These are phyloP conservation scores for Idaea straminata DNA, from an alignment of 2,888 invertebrate genomes.

Conservation along the genomic window DNA sequence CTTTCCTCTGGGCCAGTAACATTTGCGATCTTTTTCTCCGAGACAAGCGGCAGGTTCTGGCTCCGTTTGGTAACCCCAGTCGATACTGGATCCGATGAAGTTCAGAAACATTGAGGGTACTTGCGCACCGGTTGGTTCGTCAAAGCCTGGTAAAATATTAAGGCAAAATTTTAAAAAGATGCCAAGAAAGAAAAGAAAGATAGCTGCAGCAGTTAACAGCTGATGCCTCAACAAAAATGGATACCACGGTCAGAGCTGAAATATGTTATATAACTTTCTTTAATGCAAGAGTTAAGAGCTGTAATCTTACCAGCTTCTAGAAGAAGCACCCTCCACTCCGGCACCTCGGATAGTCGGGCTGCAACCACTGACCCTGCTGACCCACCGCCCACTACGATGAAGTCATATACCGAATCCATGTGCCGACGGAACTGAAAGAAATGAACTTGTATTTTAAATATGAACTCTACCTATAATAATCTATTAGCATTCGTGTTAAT, in stretches of 20 bases:
- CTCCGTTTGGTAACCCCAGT: conserved; percentile 93
- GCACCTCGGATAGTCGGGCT: conserved; percentile 85
- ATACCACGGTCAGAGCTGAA: too few species aligned
- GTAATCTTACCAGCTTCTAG: conserved; percentile 84
- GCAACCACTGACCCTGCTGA: conserved; percentile 87
- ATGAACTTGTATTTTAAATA: background rate
- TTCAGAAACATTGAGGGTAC: conserved; percentile 95
- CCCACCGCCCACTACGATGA: conserved; percentile 87
- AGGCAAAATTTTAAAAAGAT: too few species aligned
- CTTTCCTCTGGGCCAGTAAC: conserved; percentile 93
- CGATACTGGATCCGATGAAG: conserved; percentile 91
- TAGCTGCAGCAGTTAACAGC: too few species aligned
- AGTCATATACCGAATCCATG: conserved; percentile 84
- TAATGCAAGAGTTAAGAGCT: background rate
- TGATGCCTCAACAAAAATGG: too few species aligned
- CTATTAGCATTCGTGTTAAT: too few species aligned
- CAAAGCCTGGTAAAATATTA: conserved; percentile 78
- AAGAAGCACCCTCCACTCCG: conserved; percentile 85
- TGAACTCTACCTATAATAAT: background rate
- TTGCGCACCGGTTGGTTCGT: conserved; percentile 93
- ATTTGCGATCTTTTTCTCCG: conserved; percentile 84
- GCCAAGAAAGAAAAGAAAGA: too few species aligned
- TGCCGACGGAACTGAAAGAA: conserved; percentile 67
- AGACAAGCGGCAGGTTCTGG: conserved; percentile 90
- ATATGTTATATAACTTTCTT: too few species aligned